Evolutionary conservation across 2,797 vertebrate genomes (phyloP).

Genomic region (Pteronotus mesoamericanus): DNA sequence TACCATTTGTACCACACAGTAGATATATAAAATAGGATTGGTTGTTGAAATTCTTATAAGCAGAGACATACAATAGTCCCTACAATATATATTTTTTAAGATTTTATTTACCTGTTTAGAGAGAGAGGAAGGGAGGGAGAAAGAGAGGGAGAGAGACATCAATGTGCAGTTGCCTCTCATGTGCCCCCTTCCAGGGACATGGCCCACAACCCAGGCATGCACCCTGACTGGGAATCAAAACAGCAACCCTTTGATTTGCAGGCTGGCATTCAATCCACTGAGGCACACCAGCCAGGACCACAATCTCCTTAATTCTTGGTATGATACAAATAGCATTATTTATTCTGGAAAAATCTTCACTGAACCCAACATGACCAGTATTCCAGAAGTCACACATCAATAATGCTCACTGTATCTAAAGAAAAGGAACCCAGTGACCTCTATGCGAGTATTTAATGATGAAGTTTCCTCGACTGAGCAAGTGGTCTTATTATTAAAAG

Average conservation of each 20-base stretch:
- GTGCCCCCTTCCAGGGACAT: no score
- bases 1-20: not conserved
- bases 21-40: not conserved
- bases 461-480: not conserved
- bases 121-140: no score
- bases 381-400: not conserved
- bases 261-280: no score
- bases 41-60: not conserved
- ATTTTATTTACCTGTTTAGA: no score
- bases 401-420: not conserved
- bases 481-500: not conserved
- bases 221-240: no score
- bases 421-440: not conserved
- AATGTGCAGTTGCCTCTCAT: no score
- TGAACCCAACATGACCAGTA: not conserved
- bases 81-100: no score
- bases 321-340: not conserved
- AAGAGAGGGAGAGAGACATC: no score
- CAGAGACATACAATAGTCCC: not conserved
- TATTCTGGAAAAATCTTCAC: not conserved
- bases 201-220: no score
- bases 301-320: not conserved
- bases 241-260: no score
- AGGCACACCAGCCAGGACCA: no score
- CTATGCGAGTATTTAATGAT: not conserved